Evolutionary conservation across 2,888 invertebrate species (phyloP).

Genomic region (Epistrophe grossulariae): DNA sequence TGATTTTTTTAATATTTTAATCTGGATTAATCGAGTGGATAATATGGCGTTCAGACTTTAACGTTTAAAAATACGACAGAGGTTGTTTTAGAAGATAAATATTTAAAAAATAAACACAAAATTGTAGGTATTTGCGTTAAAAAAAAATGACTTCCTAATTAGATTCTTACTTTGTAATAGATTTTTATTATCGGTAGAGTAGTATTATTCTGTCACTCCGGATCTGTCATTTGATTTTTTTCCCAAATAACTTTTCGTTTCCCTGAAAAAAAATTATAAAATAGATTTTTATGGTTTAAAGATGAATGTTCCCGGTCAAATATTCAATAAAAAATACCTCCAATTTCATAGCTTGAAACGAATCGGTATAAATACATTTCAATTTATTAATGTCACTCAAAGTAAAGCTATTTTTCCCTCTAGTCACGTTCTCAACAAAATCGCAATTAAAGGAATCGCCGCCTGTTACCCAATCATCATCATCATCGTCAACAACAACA

Average conservation of each 20-base stretch:
- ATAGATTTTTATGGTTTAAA: constrained; percentile 4
- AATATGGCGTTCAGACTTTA: too few relatives aligned
- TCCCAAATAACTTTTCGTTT: neutral
- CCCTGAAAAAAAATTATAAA: neutral
- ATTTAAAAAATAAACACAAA: too few relatives aligned
- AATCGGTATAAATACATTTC: constrained; percentile 58
- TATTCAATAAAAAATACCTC: constrained; percentile 58
- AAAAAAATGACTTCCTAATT: too few relatives aligned
- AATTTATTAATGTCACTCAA: neutral
- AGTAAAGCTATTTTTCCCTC: neutral
- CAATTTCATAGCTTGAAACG: constrained; percentile 61
- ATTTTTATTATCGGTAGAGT: neutral
- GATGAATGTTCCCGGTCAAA: constrained; percentile 73
- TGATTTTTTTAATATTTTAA: too few relatives aligned
- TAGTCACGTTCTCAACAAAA: constrained; percentile 76
- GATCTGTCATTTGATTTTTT: constrained; percentile 35
- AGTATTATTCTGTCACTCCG: neutral
- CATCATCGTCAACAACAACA: constrained; percentile 42
- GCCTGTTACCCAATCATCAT: constrained; percentile 68
- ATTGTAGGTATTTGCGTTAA: too few relatives aligned
- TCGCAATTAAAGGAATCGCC: constrained; percentile 61
- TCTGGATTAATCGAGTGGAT: too few relatives aligned
- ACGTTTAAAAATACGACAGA: too few relatives aligned
- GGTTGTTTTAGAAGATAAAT: too few relatives aligned
- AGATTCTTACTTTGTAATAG: neutral